Conservation (phyloP, 2,797 vertebrate species). For the Sebastes hubbsi region DNA sequence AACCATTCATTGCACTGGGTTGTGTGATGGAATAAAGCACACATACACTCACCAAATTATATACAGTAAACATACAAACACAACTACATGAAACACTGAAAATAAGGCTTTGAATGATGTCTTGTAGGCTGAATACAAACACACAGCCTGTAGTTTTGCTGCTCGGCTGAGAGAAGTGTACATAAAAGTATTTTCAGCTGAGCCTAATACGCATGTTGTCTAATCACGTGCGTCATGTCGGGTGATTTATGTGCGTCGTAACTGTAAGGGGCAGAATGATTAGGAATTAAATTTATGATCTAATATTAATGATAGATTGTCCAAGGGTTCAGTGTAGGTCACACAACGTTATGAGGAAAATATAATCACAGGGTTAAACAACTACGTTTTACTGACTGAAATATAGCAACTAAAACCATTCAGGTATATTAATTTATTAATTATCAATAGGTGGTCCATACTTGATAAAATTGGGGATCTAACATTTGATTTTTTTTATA, state of each 20-base stretch:
- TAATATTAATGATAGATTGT: slow-evolving; percentile 1
- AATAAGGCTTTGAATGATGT: not conserved
- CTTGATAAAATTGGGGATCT: not conserved
- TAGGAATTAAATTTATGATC: slow-evolving; percentile 28
- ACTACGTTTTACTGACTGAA: not conserved
- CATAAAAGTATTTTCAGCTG: not conserved
- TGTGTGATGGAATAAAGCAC: not conserved
- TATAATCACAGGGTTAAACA: not conserved
- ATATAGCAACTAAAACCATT: not conserved
- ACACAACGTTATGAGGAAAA: not conserved
- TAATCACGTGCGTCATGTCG: slow-evolving; percentile 5
- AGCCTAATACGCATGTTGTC: slow-evolving; percentile 1
- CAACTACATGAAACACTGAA: not conserved
- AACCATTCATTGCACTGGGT: not conserved
- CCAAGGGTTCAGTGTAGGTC: slow-evolving; percentile 1
- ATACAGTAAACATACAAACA: not conserved
- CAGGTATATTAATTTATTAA: not conserved
- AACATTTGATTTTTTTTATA: not conserved
- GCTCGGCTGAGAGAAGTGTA: not conserved
- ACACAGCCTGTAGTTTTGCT: not conserved
- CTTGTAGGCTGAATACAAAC: not conserved
- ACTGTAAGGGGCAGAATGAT: slow-evolving; percentile 27
- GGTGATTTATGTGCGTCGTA: slow-evolving; percentile 2
- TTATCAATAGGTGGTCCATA: not conserved
- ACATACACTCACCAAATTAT: not conserved